Evolutionary conservation across 2,113 vertebrate genomes (phyloP).

Genomic region (Morone chrysops): DNA sequence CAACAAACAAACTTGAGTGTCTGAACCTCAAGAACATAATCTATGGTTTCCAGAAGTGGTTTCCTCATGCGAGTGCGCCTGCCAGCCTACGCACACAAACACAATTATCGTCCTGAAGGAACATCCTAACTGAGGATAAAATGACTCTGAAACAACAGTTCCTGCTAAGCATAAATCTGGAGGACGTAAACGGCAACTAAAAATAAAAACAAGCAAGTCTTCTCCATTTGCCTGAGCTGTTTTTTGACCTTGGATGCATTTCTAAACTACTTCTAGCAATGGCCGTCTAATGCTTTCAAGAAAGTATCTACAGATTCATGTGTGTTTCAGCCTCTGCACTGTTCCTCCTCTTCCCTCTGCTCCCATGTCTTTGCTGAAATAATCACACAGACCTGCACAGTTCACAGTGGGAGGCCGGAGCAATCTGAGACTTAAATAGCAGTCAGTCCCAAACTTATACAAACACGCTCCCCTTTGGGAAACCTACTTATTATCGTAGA

Average conservation of each 20-base stretch:
- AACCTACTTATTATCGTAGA: slow-evolving; percentile 76
- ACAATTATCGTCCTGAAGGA: slow-evolving; percentile 9
- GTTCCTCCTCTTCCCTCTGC: slow-evolving; percentile 5
- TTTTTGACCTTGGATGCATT: background rate
- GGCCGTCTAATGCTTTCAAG: background rate
- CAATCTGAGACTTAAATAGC: slow-evolving; percentile 68
- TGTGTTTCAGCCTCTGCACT: slow-evolving; percentile 6
- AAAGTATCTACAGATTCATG: background rate
- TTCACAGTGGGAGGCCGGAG: slow-evolving; percentile 50
- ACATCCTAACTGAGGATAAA: background rate
- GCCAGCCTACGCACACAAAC: slow-evolving; percentile 20
- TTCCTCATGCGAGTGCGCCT: slow-evolving; percentile 9
- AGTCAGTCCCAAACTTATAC: slow-evolving; percentile 58
- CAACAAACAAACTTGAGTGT: slow-evolving; percentile 27
- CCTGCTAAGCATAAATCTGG: slow-evolving; percentile 3
- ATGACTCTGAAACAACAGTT: background rate
- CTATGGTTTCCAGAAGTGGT: slow-evolving; percentile 36
- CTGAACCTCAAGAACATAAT: slow-evolving; percentile 23
- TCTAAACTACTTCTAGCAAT: background rate
- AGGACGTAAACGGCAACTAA: background rate
- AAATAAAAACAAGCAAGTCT: background rate
- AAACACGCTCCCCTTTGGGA: slow-evolving; percentile 59
- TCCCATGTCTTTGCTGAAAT: slow-evolving; percentile 23
- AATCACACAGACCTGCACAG: slow-evolving; percentile 42
- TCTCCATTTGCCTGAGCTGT: background rate